Evolutionary conservation across 2,888 invertebrate genomes (phyloP).

Genomic region (Papilio demoleus): DNA sequence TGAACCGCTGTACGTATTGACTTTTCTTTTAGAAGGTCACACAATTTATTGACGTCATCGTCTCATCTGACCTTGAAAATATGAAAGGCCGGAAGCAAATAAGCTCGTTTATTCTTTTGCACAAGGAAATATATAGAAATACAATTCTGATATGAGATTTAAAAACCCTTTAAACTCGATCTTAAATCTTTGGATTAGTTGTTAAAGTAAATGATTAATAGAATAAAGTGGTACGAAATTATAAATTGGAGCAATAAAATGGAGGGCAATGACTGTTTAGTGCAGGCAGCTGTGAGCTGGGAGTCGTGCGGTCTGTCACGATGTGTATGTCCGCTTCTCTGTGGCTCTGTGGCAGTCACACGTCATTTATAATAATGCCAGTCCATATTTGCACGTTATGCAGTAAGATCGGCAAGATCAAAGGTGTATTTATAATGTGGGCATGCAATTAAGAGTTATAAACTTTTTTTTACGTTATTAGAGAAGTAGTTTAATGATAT

Average conservation of each 20-base stretch:
- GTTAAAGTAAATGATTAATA: too few species aligned
- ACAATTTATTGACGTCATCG: not conserved
- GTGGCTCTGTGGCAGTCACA: constrained; percentile 25
- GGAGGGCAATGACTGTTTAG: constrained; percentile 26
- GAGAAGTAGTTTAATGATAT: too few species aligned
- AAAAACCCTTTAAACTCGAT: too few species aligned
- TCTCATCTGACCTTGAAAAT: not conserved
- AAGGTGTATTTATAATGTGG: not conserved
- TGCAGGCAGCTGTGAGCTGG: not conserved
- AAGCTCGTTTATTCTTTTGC: not conserved
- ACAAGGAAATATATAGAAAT: not conserved
- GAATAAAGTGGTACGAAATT: constrained; percentile 15
- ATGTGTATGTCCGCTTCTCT: constrained; percentile 4
- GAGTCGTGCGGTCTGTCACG: constrained; percentile 32
- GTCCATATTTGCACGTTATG: constrained; percentile 4
- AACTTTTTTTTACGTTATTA: not conserved
- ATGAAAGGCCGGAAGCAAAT: not conserved
- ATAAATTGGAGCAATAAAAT: constrained; percentile 12
- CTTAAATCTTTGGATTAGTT: too few species aligned
- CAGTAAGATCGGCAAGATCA: not conserved
- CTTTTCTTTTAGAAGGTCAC: not conserved
- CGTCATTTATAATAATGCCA: constrained; percentile 12
- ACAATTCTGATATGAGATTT: too few species aligned
- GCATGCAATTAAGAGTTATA: not conserved
- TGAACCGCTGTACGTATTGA: too few species aligned